Evolutionary conservation across 1,140 invertebrate species (phyloP).

Genomic region (Micrasema longulum): DNA sequence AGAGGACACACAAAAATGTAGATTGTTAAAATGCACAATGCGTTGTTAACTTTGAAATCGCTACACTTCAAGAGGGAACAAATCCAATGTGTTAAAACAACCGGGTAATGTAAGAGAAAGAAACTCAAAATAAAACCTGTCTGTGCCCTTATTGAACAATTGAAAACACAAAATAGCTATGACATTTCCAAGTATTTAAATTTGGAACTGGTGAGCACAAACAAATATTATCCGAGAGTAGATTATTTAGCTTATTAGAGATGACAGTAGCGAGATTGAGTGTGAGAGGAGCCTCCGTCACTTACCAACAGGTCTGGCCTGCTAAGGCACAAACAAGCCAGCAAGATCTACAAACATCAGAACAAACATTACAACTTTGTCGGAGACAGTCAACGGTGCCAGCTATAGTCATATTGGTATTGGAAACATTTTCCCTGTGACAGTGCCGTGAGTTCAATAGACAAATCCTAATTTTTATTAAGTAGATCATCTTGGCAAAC

Average conservation of each 20-base stretch:
- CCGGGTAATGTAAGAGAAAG: conserved; percentile 7
- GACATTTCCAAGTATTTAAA: conserved; percentile 30
- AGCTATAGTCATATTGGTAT: conserved; percentile 18
- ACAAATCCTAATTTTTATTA: conserved; percentile 3
- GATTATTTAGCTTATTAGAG: conserved; percentile 28
- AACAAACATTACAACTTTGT: conserved; percentile 46
- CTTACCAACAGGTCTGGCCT: conserved; percentile 78
- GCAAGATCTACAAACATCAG: conserved; percentile 72
- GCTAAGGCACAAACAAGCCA: conserved; percentile 77
- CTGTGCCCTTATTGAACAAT: conserved; percentile 21
- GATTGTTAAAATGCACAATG: conserved; percentile 37
- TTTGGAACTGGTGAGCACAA: conserved; percentile 36
- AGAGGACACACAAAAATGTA: conserved; percentile 39
- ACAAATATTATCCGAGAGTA: conserved; percentile 49
- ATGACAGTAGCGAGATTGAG: conserved; percentile 27
- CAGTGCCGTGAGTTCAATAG: conserved; percentile 30
- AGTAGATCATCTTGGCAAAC: conserved; percentile 46
- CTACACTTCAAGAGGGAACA: conserved; percentile 36
- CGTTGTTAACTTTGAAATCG: conserved; percentile 34
- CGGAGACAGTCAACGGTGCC: conserved; percentile 14
- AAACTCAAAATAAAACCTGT: conserved; percentile 41
- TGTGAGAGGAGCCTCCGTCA: conserved; percentile 58
- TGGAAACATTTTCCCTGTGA: conserved; percentile 5
- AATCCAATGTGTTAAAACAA: conserved; percentile 49
- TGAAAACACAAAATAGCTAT: conserved; percentile 5